Evolutionary conservation across 2,113 vertebrate genomes (phyloP), one percentile per base, ranked within the genome.

Genomic region (Neopipo cinnamomea): DNA sequence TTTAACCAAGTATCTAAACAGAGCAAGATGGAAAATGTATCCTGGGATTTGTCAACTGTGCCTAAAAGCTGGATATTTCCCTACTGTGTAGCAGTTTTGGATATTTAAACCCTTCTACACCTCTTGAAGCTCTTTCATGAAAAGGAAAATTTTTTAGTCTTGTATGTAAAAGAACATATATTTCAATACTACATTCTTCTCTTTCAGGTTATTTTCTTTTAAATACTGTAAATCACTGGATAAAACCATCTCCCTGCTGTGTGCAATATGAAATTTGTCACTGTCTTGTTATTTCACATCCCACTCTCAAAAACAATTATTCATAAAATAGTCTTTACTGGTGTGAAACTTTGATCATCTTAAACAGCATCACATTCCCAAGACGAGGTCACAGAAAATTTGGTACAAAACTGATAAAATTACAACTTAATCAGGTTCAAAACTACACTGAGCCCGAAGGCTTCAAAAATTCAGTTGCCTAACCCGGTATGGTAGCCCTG

Each of bases 51-150:
- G 24, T 16, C 61, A 39, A 3, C 11, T 7, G 3, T 42, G 3
- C 14, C 33, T 80, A 52, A 78, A 73, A 79, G n/a, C 7, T 62
- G 52, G 9, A 0, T 53, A 74, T 61, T 39, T 53, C 41, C 55
- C 24, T 16, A 31, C 46, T 1, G 5, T 0, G 3, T 3, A 46
- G 39, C 17, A 11, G 18, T 12, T 66, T 25, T 9, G 5, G 22
- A n/a, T 33, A 52, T 63, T 55, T 68, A 28, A 67, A 87, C 41
- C 9, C 16, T 74, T n/a, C 42, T 50, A 44, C 15, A 58, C 33
- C 42, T 23, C 4, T 28, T 2, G 21, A 78, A 73, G 22, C 12
- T 73, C 12, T 44, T 70, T 39, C 37, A 80, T 8, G 70, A 50
- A 37, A 74, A 71, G 9, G 21, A 52, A 25, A 30, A 22, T 41